Evolutionary conservation across 2,113 vertebrate genomes (phyloP), one percentile per base, ranked within the genome.

Genomic region (Meles meles): DNA sequence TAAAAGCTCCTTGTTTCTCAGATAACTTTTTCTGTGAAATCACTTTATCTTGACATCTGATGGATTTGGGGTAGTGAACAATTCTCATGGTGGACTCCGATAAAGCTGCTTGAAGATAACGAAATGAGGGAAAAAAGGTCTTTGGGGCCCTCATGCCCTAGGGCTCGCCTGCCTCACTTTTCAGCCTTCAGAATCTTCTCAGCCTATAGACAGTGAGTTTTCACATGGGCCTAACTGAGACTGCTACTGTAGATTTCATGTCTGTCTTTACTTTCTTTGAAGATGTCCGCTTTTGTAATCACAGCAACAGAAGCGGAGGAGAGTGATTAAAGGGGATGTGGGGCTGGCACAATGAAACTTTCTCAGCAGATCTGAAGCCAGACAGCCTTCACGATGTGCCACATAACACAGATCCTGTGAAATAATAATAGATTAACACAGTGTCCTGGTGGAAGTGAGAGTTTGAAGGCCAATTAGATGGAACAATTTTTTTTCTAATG

Each of bases 361-460:
- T 42, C 2, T 98, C 85, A 97, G 83, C 20, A 23, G 57, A 87
- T 96, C 93, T 97, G 95, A 71, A 98, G 76, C 17, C 61, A 95
- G 79, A 82, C 92, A 97, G 11, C 97, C 95, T 82, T 98, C 42
- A 11, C 72, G 74, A 4, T 49, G 88, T 31, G 87, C 71, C 49
- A 7, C 29, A 23, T 2, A 97, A 83, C 88, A 44, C 71, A 94
- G 88, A 93, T 71, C 29, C 0, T 87, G 74, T 88, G 96, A 97
- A 93, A 87, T 98, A 98, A 98, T 98, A 95, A 98, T 94, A 97
- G 95, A 96, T 97, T 97, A 98, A 95, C 7, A 55, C 95, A 92
- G 57, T 84, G 86, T 96, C 96, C 77, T 98, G 98, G 96, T 96
- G 69, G 91, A 98, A 98, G 97, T 97, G 97, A 95, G 97, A 98